Conservation (phyloP, 2,797 vertebrate species). For the Gobionotothen gibberifrons region DNA sequence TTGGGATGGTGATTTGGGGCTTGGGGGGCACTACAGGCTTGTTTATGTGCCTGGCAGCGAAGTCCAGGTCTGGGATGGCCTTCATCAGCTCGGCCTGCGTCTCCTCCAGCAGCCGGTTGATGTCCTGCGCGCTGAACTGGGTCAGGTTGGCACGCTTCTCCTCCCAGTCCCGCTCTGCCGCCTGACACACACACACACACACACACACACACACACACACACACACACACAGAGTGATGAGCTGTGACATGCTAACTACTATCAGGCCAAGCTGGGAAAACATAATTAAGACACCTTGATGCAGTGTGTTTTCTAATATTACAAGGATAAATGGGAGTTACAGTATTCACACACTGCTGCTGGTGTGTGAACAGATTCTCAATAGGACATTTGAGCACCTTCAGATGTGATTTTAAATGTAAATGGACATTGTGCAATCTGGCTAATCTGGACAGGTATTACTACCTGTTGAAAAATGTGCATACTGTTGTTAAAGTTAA, state of each 20-base stretch:
- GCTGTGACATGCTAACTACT: not conserved
- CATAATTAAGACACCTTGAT: conserved; percentile 12
- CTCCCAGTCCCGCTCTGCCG: conserved; percentile 97
- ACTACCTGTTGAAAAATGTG: conserved; percentile 5
- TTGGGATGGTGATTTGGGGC: conserved; percentile 80
- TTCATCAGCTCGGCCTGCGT: conserved; percentile 97
- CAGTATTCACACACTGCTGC: conserved; percentile 25
- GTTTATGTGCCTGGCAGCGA: conserved; percentile 91
- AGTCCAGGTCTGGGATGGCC: conserved; percentile 96
- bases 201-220: not conserved
- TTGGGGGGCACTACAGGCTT: conserved; percentile 84
- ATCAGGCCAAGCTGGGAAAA: conserved; percentile 5
- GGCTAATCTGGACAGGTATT: conserved; percentile 6
- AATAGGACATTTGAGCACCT: conserved; percentile 22
- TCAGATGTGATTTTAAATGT: conserved; percentile 19
- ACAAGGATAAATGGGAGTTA: conserved; percentile 18
- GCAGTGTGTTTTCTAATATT: conserved; percentile 10
- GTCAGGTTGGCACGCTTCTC: conserved; percentile 95
- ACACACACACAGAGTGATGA: conserved; percentile 1
- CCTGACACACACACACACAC: conserved; percentile 78
- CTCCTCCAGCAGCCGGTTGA: conserved; percentile 95
- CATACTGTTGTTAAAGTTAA: not conserved
- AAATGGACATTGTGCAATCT: conserved; percentile 46
- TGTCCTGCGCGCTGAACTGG: conserved; percentile 97
- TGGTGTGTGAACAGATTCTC: conserved; percentile 1